Evolutionary conservation across 1,140 invertebrate genomes (phyloP).

Genomic region (Hylaeus anthracinus): DNA sequence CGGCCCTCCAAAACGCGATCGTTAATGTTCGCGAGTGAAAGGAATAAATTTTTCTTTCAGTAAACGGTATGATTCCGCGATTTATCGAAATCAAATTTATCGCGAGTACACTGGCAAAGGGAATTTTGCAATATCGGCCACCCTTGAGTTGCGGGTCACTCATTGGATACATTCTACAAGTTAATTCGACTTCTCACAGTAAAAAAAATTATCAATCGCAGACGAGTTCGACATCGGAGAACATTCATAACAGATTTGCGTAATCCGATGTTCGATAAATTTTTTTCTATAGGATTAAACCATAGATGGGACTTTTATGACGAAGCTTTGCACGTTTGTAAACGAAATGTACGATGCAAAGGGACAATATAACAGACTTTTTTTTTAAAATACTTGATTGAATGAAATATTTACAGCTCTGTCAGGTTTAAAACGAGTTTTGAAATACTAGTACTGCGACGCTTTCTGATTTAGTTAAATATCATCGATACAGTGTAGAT

Average conservation of each 20-base stretch:
- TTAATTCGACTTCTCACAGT: neutral
- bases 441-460: too few relatives aligned
- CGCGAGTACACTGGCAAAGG: neutral
- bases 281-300: neutral
- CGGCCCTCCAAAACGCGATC: neutral
- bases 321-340: neutral
- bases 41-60: conserved; percentile 10
- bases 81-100: neutral
- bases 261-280: neutral
- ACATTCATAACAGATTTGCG: neutral
- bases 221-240: too few relatives aligned
- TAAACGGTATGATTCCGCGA: neutral
- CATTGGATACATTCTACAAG: neutral
- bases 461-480: too few relatives aligned
- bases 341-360: neutral
- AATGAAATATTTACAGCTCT: neutral
- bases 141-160: neutral
- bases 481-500: too few relatives aligned
- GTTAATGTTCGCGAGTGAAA: conserved; percentile 27
- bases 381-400: neutral
- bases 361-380: neutral
- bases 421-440: too few relatives aligned
- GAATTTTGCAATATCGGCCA: neutral
- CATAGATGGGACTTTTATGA: neutral
- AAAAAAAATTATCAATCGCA: neutral